Base-by-base conservation (phyloP, 1,140 invertebrate genomes). In the Rhyzopertha dominica region DNA sequence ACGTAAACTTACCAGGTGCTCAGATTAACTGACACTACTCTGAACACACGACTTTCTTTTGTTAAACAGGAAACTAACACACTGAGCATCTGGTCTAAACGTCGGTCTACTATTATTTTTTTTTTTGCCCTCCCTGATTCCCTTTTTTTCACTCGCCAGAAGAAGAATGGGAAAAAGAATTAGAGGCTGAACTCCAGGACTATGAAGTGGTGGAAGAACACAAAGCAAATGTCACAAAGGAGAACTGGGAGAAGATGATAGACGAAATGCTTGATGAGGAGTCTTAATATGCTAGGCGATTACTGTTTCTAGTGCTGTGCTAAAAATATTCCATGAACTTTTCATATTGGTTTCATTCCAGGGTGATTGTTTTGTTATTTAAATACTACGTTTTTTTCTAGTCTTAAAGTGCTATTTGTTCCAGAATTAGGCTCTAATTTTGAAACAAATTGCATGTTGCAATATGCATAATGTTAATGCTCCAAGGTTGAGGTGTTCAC, bases 81-180 rank as follows among this genome's bases (percentile, higher is more conserved):
- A 46, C 51, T 56, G 58, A 63, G 58, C 61, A 57, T 62, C 59
- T 61, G 59, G 58, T 59, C 47, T 36, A 22, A 31, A 40, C 31
- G 24, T 49, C 40, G 50, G 38, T 45, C 55, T 55, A 51, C 51
- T 28, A 54, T 54, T 45, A 53, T 26, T 52, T 54, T 53, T 42
- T 49, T 59, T 54, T 37, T 25, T 35, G 37, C 54, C 51, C 50
- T 42, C 54, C 53, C 57, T 58, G 44, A 53, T 52, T 36, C 51
- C 59, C 53, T 54, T 37, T 42, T 57, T 46, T 47, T 58, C 50
- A 54, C 53, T 48, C 34, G 29, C 40, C 57, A 81, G 84, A 90
- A 77, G 87, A 91, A 73, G 87, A 92, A 74, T 92, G 90, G 88
- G 90, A 94, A 74, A 85, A 87, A 61, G 90, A 94, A 71, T 73